Conservation (phyloP, 2,888 invertebrate species). For the Trisateles emortualis region DNA sequence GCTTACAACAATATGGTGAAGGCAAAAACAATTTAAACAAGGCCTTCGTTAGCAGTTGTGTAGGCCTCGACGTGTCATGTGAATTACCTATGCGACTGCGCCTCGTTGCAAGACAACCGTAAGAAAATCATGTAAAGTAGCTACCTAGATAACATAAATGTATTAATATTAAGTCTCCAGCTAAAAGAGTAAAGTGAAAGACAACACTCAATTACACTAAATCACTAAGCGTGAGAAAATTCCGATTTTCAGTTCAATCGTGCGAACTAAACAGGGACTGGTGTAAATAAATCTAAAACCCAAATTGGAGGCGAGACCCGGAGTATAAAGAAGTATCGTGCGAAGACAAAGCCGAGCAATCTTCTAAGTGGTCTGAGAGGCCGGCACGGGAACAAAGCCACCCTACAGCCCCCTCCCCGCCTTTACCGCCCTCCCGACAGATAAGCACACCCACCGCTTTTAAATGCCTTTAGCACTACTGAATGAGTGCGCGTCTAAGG, state of each 20-base stretch:
- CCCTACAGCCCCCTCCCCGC: constrained; percentile 52
- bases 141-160: not conserved
- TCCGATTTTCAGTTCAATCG: constrained; percentile 43
- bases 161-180: constrained; percentile 7
- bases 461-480: constrained; percentile 71
- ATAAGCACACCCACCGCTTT: constrained; percentile 74
- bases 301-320: constrained; percentile 67
- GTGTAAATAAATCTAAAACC: constrained; percentile 64
- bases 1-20: constrained; percentile 68
- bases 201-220: constrained; percentile 35
- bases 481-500: constrained; percentile 63
- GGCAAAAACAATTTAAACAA: constrained; percentile 72
- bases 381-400: constrained; percentile 70
- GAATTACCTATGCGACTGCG: constrained; percentile 58
- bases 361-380: constrained; percentile 82
- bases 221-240: constrained; percentile 30
- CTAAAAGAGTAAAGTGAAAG: constrained; percentile 19
- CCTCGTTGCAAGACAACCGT: constrained; percentile 37
- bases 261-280: constrained; percentile 49
- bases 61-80: constrained; percentile 50
- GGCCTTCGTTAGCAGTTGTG: constrained; percentile 56
- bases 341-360: constrained; percentile 80
- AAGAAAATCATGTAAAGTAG: not conserved
- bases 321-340: constrained; percentile 72
- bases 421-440: constrained; percentile 55